Conservation (phyloP, 1,140 invertebrate species). For the Drosophila yakuba region DNA sequence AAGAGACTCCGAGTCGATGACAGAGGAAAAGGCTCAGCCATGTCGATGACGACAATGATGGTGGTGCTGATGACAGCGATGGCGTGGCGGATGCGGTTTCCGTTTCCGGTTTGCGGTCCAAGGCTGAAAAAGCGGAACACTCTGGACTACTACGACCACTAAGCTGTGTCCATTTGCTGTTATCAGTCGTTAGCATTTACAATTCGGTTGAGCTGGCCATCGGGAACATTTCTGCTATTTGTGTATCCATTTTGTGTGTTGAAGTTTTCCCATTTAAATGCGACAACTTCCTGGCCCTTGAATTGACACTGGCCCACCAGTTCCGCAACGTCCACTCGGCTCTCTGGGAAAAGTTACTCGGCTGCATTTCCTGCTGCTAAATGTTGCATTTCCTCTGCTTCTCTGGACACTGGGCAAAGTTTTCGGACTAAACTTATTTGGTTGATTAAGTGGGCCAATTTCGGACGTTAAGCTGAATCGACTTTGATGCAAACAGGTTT, state of each 20-base stretch:
- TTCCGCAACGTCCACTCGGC: slow-evolving; percentile 1
- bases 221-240: slow-evolving; percentile 33
- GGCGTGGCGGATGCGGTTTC: slow-evolving; percentile 46
- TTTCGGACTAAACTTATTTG: slow-evolving; percentile 51
- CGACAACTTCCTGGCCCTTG: slow-evolving; percentile 59
- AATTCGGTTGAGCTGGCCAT: slow-evolving; percentile 14
- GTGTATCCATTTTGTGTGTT: slow-evolving; percentile 48
- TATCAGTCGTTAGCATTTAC: slow-evolving; percentile 53
- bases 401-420: slow-evolving; percentile 35
- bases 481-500: slow-evolving; percentile 14
- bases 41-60: slow-evolving; percentile 40
- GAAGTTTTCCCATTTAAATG: slow-evolving; percentile 72
- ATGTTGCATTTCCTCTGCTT: slow-evolving; percentile 67
- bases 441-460: slow-evolving; percentile 66
- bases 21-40: slow-evolving; percentile 24
- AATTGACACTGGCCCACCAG: slow-evolving; percentile 9
- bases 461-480: slow-evolving; percentile 23
- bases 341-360: slow-evolving; percentile 52
- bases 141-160: not conserved
- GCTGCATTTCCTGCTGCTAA: slow-evolving; percentile 67
- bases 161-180: slow-evolving; percentile 44
- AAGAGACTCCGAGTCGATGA: slow-evolving; percentile 4
- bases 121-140: slow-evolving; percentile 4
- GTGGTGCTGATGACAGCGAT: slow-evolving; percentile 40
- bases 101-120: slow-evolving; percentile 43